Evolutionary conservation across 2,888 invertebrate genomes (phyloP), one percentile per base, ranked within the genome.

Genomic region (Papilio elwesi): DNA sequence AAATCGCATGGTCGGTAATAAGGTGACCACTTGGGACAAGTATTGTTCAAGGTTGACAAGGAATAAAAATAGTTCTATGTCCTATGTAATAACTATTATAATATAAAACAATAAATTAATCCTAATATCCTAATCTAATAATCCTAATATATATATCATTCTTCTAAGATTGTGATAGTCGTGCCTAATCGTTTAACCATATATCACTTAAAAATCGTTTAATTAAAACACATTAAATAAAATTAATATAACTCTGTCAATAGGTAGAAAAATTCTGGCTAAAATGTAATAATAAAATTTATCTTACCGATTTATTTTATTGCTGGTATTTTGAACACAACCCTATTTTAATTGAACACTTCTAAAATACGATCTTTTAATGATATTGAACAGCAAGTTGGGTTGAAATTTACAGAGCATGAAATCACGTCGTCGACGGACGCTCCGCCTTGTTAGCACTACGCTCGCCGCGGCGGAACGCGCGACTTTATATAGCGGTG

Each of bases 401-500:
- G 16, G 16, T 36, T 48, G 70, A 67, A 68, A 59, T 71, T 63
- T 66, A 36, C 62, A 48, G 71, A 72, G 71, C 74, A 70, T 70
- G 74, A 78, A 78, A 76, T 78, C 78, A 78, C 81, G 77, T 76
- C 76, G 76, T 74, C 75, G 76, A 81, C 80, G 81, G 83, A 76
- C 79, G 83, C 79, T 74, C 83, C 77, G 79, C 71, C 82, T 79
- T 77, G 73, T 77, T 82, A 80, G 80, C 84, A 89, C 89, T 91
- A 89, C 89, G 87, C 85, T 85, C 87, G 87, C 83, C 84, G 83
- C 85, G 81, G 84, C 81, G 80, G 76, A 79, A 81, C 85, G 83
- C 82, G 78, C 80, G 77, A 80, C 87, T 89, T 90, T 92, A 89
- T 91, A 92, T 90, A 89, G 85, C 47, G n/a, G 10, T 26, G 36